A percentile compares a stretch with the other conserved stretches of the same genome.
phyloP scores from a whole-genome alignment of 2,113 vertebrate species.

The Planiliza haematocheilus region DNA sequence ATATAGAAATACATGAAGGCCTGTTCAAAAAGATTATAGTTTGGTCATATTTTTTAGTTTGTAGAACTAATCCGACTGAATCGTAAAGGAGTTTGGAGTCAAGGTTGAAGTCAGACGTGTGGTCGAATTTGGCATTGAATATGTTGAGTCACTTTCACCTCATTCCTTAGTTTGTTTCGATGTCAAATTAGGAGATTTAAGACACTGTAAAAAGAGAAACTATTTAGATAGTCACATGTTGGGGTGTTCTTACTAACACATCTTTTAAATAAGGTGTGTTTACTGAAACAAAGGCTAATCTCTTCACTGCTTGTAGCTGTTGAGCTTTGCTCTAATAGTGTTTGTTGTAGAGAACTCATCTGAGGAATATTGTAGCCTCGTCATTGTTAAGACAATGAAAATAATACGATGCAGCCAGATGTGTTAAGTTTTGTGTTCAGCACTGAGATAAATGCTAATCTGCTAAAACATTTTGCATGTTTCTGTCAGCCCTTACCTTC shows the following conservation, averaged over 20 bases:
- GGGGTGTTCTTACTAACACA: background rate
- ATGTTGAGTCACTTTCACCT: conserved; percentile 45
- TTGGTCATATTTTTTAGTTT: background rate
- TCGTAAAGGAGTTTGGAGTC: conserved; percentile 29
- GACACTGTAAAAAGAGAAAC: background rate
- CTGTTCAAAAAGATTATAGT: background rate
- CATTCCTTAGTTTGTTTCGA: conserved; percentile 24
- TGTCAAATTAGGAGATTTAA: conserved; percentile 21
- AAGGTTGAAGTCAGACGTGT: conserved; percentile 48
- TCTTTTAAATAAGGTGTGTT: background rate
- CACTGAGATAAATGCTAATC: background rate
- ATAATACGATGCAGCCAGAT: background rate
- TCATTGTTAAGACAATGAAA: background rate
- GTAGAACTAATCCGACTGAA: conserved; percentile 26
- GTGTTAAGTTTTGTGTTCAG: conserved; percentile 3
- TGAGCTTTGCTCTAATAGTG: background rate
- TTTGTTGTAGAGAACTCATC: background rate
- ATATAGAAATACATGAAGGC: no score
- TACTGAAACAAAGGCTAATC: background rate
- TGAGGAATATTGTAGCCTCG: background rate
- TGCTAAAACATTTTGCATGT: background rate
- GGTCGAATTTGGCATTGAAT: conserved; percentile 53
- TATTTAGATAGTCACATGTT: background rate
- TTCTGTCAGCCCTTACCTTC: background rate
- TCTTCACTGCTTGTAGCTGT: background rate